Evolutionary conservation across 2,888 invertebrate genomes (phyloP), one percentile per base, ranked within the genome.

Genomic region (Nephrocerus scutellatus): DNA sequence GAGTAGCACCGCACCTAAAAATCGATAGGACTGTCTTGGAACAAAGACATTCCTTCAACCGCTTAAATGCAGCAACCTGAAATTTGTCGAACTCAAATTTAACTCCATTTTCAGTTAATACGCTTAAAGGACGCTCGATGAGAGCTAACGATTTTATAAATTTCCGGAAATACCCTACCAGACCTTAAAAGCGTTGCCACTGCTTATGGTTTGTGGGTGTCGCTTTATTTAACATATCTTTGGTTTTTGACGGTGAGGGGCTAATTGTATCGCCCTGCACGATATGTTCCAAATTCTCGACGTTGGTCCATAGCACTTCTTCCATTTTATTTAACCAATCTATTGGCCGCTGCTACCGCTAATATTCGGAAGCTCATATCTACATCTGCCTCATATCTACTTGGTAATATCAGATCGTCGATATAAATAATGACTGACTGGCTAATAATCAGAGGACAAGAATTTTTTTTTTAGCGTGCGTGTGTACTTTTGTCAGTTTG

Each of bases 321-420:
- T 24, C 25, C 25, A 24, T 24, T 24, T 24, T 4, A 24, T 24
- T n/a, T n/a, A n/a, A n/a, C n/a, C n/a, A n/a, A n/a, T n/a, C n/a
- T n/a, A n/a, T n/a, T n/a, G n/a, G n/a, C n/a, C n/a, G n/a, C n/a
- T n/a, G n/a, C n/a, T n/a, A n/a, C n/a, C n/a, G n/a, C n/a, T n/a
- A n/a, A n/a, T n/a, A n/a, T n/a, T n/a, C n/a, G n/a, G n/a, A n/a
- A n/a, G n/a, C n/a, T n/a, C n/a, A n/a, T n/a, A n/a, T n/a, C n/a
- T n/a, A n/a, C n/a, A n/a, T n/a, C n/a, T n/a, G n/a, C n/a, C n/a
- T n/a, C n/a, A n/a, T 5, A 24, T 8, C 25, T 24, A 13, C 12
- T 13, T 24, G 25, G 25, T 12, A 24, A 12, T n/a, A 24, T 13
- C n/a, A 24, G 25, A 7, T 24, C 25, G 13, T 24, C 25, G 13